Conservation (phyloP, 1,140 invertebrate genomes). For the Holotrichia oblita region DNA sequence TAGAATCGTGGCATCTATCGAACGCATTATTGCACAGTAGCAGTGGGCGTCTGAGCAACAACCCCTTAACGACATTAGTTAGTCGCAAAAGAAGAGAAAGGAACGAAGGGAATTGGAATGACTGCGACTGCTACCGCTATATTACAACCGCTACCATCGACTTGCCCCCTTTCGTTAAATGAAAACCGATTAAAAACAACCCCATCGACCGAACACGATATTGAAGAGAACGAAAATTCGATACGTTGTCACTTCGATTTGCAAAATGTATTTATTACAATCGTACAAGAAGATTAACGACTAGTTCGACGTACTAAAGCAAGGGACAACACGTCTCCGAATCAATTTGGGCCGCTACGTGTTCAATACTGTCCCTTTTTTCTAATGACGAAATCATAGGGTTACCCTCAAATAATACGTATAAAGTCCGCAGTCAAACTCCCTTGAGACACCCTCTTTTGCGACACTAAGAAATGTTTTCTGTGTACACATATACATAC, state of each 20-base stretch:
- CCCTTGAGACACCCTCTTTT: constrained; percentile 31
- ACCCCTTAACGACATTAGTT: constrained; percentile 38
- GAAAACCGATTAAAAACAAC: constrained; percentile 42
- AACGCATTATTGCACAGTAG: constrained; percentile 33
- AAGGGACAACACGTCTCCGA: constrained; percentile 16
- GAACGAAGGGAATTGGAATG: constrained; percentile 8
- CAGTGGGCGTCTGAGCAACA: constrained; percentile 34
- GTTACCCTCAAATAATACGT: constrained; percentile 38
- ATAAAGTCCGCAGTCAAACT: constrained; percentile 38
- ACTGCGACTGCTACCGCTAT: constrained; percentile 1
- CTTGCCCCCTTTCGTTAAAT: constrained; percentile 39
- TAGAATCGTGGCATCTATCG: not conserved
- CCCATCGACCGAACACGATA: constrained; percentile 31
- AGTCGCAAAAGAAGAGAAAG: constrained; percentile 8
- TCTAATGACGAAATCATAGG: constrained; percentile 43
- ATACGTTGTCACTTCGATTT: constrained; percentile 43
- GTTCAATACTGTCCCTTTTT: constrained; percentile 41
- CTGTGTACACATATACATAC: not conserved
- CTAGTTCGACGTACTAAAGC: not conserved
- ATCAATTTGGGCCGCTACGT: constrained; percentile 26
- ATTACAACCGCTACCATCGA: not conserved
- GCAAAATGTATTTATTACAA: constrained; percentile 43
- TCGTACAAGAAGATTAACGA: constrained; percentile 35
- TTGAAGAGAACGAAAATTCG: constrained; percentile 36
- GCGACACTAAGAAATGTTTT: constrained; percentile 3